Evolutionary conservation across 2,888 invertebrate genomes (phyloP).

Genomic region (Artemia sinica): DNA sequence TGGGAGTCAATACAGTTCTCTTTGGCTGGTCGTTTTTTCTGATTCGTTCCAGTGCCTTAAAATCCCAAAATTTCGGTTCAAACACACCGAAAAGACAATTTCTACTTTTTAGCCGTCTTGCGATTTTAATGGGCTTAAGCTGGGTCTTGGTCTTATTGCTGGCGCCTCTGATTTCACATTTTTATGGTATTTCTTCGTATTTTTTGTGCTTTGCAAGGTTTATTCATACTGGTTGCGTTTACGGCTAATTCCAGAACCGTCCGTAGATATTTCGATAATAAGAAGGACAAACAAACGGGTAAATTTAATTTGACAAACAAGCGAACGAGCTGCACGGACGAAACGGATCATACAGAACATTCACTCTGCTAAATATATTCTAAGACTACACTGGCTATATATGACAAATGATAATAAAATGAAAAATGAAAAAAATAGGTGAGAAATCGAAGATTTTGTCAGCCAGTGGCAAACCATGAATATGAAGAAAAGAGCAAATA

Average conservation of each 20-base stretch:
- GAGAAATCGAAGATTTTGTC: no score
- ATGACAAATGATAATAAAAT: no score
- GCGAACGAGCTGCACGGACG: no score
- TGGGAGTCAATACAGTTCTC: slow-evolving; percentile 33
- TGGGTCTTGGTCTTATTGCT: slow-evolving; percentile 36
- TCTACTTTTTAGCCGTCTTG: slow-evolving; percentile 34
- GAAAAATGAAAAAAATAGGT: no score
- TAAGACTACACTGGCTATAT: no score
- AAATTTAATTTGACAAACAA: no score
- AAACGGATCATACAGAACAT: no score
- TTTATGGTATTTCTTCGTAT: slow-evolving; percentile 36
- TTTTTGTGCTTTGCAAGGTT: slow-evolving; percentile 36
- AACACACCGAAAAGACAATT: slow-evolving; percentile 27
- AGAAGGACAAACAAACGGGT: no score
- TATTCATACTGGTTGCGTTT: slow-evolving; percentile 37
- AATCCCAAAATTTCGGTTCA: slow-evolving; percentile 27
- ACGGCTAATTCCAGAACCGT: slow-evolving; percentile 35
- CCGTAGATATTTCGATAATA: slow-evolving; percentile 17
- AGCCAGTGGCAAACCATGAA: no score
- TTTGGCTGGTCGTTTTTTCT: slow-evolving; percentile 33
- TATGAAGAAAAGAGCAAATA: no score
- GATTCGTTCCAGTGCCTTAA: slow-evolving; percentile 33
- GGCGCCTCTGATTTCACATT: slow-evolving; percentile 32
- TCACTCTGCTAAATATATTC: no score
- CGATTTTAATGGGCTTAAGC: slow-evolving; percentile 36